These are phyloP conservation scores for Trimorus sp. DNA, from an alignment of 2,888 invertebrate species.

Conservation along the genomic window DNA sequence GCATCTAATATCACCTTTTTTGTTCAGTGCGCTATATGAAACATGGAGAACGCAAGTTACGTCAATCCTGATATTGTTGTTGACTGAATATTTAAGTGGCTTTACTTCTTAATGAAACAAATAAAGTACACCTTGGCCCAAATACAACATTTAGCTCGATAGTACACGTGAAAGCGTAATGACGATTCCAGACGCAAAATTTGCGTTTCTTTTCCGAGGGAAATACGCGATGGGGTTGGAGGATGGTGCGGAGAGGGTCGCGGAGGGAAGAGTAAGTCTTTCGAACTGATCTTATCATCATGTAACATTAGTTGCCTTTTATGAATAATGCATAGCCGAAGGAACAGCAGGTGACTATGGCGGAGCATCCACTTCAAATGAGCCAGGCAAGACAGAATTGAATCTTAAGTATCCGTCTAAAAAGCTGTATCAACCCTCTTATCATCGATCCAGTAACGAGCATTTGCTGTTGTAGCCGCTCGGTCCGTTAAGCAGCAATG, in stretches of 20 bases:
- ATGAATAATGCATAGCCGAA: slow-evolving; percentile 80
- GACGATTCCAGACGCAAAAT: slow-evolving; percentile 22
- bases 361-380: slow-evolving; percentile 80
- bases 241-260: background rate
- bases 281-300: slow-evolving; percentile 57
- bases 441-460: slow-evolving; percentile 71
- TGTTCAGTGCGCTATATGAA: slow-evolving; percentile 20
- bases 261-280: slow-evolving; percentile 56
- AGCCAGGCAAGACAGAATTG: slow-evolving; percentile 81
- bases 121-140: slow-evolving; percentile 34
- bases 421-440: slow-evolving; percentile 75
- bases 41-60: slow-evolving; percentile 12
- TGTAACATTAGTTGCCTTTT: slow-evolving; percentile 77
- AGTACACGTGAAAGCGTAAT: slow-evolving; percentile 16
- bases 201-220: slow-evolving; percentile 55
- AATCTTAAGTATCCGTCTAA: slow-evolving; percentile 78
- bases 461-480: slow-evolving; percentile 67
- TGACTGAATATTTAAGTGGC: slow-evolving; percentile 27
- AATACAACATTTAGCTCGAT: slow-evolving; percentile 35
- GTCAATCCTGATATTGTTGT: slow-evolving; percentile 18
- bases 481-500: slow-evolving; percentile 50
- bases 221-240: background rate
- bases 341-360: slow-evolving; percentile 78
- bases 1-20: slow-evolving; percentile 5
- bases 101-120: slow-evolving; percentile 14